These are phyloP conservation scores for Chromis chromis DNA, from an alignment of 2,797 vertebrate genomes.

Conservation along the genomic window DNA sequence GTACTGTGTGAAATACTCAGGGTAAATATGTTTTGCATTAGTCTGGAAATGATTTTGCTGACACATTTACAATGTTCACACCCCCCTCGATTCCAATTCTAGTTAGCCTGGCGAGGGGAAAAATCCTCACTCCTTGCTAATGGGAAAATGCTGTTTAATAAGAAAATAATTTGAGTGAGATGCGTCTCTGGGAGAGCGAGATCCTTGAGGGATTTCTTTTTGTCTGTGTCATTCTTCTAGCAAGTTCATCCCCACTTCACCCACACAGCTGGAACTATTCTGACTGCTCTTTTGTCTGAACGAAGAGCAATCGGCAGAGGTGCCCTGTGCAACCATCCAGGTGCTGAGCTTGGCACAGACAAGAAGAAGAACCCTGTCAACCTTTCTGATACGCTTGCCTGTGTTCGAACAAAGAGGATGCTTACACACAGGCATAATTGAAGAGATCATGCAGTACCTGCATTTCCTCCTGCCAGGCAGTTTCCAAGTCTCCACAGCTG, in stretches of 20 bases:
- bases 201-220: conserved; percentile 56
- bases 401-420: conserved; percentile 73
- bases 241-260: conserved; percentile 57
- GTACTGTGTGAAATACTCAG: conserved; percentile 50
- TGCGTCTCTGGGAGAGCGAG: conserved; percentile 54
- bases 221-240: conserved; percentile 38
- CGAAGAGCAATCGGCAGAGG: conserved; percentile 61
- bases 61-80: conserved; percentile 49
- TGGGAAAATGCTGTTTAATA: conserved; percentile 59
- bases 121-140: conserved; percentile 39
- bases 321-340: conserved; percentile 76
- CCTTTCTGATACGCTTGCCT: conserved; percentile 73
- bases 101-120: conserved; percentile 26
- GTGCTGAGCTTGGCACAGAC: conserved; percentile 74
- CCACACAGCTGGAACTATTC: conserved; percentile 66
- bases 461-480: conserved; percentile 69
- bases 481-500: conserved; percentile 80
- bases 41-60: conserved; percentile 56
- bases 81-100: conserved; percentile 31
- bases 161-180: conserved; percentile 55
- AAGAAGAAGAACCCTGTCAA: conserved; percentile 73
- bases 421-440: conserved; percentile 75
- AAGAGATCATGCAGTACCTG: conserved; percentile 77
- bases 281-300: conserved; percentile 68
- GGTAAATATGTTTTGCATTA: conserved; percentile 63